Evolutionary conservation across 1,140 invertebrate species (phyloP).

Genomic region (Carcinoscorpius rotundicauda): DNA sequence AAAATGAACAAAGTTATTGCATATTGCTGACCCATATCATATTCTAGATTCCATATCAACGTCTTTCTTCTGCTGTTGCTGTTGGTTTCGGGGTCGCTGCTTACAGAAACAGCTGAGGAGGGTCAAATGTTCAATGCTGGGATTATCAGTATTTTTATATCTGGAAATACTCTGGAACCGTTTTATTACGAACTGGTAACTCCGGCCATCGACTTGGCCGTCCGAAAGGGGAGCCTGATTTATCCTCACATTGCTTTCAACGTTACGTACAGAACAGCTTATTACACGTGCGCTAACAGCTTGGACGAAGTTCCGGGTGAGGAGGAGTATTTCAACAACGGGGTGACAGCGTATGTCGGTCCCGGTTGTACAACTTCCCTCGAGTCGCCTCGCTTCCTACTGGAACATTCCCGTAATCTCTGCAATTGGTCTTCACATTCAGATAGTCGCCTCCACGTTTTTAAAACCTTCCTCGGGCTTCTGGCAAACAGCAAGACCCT

Average conservation of each 20-base stretch:
- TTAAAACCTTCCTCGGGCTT: conserved; percentile 69
- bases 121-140: no score
- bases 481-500: conserved; percentile 58
- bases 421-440: conserved; percentile 46
- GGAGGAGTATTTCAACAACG: conserved; percentile 18
- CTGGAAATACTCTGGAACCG: no score
- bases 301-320: conserved; percentile 11
- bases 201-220: conserved; percentile 6
- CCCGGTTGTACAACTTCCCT: conserved; percentile 61
- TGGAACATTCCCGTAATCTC: conserved; percentile 76
- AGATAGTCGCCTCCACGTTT: conserved; percentile 78
- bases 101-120: no score
- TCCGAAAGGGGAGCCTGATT: conserved; percentile 3
- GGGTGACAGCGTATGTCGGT: conserved; percentile 24
- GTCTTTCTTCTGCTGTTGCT: no score
- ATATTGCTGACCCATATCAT: no score
- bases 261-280: conserved; percentile 10
- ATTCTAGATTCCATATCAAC: no score
- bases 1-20: no score
- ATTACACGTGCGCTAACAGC: conserved; percentile 9
- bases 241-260: conserved; percentile 15
- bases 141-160: no score
- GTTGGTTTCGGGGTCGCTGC: no score
- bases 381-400: conserved; percentile 69
- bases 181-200: conserved; percentile 9